These are phyloP conservation scores for Norana najaformis DNA, from an alignment of 2,888 invertebrate species.

Conservation along the genomic window DNA sequence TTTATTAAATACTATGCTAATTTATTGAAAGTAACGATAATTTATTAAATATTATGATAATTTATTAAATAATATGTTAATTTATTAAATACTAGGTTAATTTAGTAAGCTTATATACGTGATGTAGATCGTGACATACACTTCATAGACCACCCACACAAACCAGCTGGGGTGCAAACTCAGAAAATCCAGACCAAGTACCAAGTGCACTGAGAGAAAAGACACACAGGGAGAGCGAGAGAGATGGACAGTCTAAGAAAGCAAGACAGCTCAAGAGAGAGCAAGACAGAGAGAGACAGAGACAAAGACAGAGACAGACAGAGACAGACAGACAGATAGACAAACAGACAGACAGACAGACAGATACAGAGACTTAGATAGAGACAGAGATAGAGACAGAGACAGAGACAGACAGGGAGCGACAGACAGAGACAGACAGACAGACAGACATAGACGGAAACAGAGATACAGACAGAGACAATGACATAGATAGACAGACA, in stretches of 20 bases:
- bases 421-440: background rate
- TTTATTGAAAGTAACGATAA: background rate
- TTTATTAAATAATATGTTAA: too few relatives aligned
- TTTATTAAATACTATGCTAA: background rate
- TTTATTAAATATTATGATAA: too few relatives aligned
- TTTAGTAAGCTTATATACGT: too few relatives aligned
- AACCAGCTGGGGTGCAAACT: too few relatives aligned
- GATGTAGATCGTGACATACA: too few relatives aligned
- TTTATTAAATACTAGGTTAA: too few relatives aligned
- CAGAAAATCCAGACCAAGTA: too few relatives aligned
- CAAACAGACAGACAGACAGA: slow-evolving; percentile 3
- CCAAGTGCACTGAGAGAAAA: too few relatives aligned
- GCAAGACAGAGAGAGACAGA: slow-evolving; percentile 31
- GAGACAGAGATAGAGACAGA: background rate
- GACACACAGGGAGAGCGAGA: background rate
- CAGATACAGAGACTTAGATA: background rate
- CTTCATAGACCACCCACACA: too few relatives aligned
- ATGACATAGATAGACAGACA: too few relatives aligned
- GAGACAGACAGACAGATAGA: background rate
- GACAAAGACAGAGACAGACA: slow-evolving; percentile 9
- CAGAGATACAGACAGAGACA: slow-evolving; percentile 14
- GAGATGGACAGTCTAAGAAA: background rate
- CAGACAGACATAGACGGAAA: background rate
- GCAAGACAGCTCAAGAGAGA: slow-evolving; percentile 35
- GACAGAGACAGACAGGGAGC: background rate